phyloP scores from a whole-genome alignment of 2,888 invertebrate species.

The Ptilodon capucinus region DNA sequence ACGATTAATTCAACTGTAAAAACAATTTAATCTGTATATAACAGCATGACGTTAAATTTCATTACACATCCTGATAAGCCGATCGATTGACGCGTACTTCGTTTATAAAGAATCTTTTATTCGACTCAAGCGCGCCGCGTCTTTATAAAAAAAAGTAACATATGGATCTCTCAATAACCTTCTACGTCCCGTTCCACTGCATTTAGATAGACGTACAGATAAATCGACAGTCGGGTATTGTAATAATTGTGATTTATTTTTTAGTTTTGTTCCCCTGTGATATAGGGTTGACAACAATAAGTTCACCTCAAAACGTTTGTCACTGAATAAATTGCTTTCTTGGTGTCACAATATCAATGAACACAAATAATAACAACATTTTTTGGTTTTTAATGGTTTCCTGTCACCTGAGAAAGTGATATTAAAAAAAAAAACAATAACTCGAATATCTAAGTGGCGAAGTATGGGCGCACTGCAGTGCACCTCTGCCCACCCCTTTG shows the following conservation, averaged over 20 bases:
- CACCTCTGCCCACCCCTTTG: too few relatives aligned
- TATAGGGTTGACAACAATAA: constrained; percentile 21
- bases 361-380: neutral
- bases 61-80: constrained; percentile 25
- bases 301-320: neutral
- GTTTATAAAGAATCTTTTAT: constrained; percentile 34
- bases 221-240: constrained; percentile 61
- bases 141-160: constrained; percentile 46
- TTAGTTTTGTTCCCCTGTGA: constrained; percentile 30
- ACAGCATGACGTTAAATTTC: constrained; percentile 21
- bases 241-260: constrained; percentile 69
- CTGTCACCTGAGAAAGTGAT: too few relatives aligned
- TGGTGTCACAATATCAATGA: neutral
- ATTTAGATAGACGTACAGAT: constrained; percentile 69
- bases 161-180: constrained; percentile 60
- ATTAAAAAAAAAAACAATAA: neutral
- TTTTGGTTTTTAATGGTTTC: neutral
- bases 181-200: constrained; percentile 55
- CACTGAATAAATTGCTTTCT: neutral
- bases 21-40: constrained; percentile 13
- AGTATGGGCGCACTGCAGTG: too few relatives aligned
- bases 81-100: constrained; percentile 38
- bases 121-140: constrained; percentile 22
- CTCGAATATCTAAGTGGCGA: too few relatives aligned
- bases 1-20: constrained; percentile 4